Conservation (phyloP, 1,140 invertebrate genomes). For the Hyposmocoma kahamanoa region DNA sequence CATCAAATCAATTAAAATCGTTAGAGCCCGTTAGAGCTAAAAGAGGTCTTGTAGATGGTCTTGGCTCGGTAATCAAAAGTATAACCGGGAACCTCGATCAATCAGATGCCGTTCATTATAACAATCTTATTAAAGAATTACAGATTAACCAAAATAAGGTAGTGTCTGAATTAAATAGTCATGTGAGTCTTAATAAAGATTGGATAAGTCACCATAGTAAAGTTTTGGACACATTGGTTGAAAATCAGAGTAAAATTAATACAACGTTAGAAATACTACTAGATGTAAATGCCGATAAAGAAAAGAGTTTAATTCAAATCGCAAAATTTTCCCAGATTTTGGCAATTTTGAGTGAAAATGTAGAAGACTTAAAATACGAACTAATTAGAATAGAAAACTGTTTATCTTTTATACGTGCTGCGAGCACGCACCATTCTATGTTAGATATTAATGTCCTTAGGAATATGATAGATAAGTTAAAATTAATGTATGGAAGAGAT, state of each 20-base stretch:
- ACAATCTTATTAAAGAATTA: not conserved
- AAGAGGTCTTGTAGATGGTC: conserved; percentile 5
- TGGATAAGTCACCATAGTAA: not conserved
- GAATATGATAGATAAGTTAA: conserved; percentile 5
- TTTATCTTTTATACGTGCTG: conserved; percentile 7
- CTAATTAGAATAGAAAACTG: conserved; percentile 9
- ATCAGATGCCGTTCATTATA: not conserved
- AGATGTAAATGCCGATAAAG: not conserved
- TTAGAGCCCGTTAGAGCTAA: not conserved
- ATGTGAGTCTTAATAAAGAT: not conserved
- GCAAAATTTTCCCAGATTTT: conserved; percentile 5
- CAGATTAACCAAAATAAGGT: not conserved
- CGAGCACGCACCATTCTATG: conserved; percentile 10
- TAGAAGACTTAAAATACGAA: conserved; percentile 2
- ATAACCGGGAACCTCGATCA: conserved; percentile 3
- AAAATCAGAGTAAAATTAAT: not conserved
- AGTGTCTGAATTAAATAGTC: not conserved
- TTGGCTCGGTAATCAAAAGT: conserved; percentile 4
- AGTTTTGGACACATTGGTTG: not conserved
- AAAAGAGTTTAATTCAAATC: not conserved
- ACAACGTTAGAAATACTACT: not conserved
- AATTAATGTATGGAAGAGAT: conserved; percentile 2
- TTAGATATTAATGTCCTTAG: conserved; percentile 2
- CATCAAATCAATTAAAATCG: not conserved
- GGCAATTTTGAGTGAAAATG: conserved; percentile 2